phyloP scores from a whole-genome alignment of 2,113 vertebrate species.

The Pholis gunnellus region DNA sequence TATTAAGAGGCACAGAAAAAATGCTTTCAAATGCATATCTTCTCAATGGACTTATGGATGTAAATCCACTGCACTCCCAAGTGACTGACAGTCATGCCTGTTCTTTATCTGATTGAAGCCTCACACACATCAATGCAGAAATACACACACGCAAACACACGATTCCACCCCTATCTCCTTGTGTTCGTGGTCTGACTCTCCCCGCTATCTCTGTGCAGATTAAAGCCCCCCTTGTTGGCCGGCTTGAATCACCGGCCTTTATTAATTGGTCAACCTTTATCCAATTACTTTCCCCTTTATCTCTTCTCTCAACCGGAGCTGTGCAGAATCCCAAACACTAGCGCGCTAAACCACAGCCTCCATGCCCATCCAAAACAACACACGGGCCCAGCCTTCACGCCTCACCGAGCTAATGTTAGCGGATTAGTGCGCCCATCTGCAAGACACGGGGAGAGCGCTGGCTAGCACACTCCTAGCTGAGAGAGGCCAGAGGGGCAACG shows the following conservation, averaged over 20 bases:
- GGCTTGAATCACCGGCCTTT: constrained; percentile 60
- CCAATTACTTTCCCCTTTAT: constrained; percentile 79
- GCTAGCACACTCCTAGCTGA: constrained; percentile 58
- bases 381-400: constrained; percentile 66
- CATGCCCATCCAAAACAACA: constrained; percentile 48
- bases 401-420: constrained; percentile 70
- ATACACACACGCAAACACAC: constrained; percentile 16
- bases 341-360: constrained; percentile 44
- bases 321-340: constrained; percentile 56
- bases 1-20: constrained; percentile 24
- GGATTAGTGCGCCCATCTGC: constrained; percentile 78
- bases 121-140: constrained; percentile 20
- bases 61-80: constrained; percentile 61
- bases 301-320: constrained; percentile 54
- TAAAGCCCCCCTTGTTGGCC: constrained; percentile 53
- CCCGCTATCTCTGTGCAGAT: constrained; percentile 65
- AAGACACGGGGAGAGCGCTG: constrained; percentile 65
- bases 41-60: constrained; percentile 47
- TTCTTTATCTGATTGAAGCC: constrained; percentile 52
- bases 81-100: constrained; percentile 61
- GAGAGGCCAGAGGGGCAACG: constrained; percentile 63
- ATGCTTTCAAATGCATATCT: constrained; percentile 36
- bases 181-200: constrained; percentile 50
- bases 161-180: constrained; percentile 30
- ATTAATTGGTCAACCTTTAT: constrained; percentile 82